Evolutionary conservation across 2,888 invertebrate genomes (phyloP), one percentile per base, ranked within the genome.

Genomic region (Drosophila nigricruria): DNA sequence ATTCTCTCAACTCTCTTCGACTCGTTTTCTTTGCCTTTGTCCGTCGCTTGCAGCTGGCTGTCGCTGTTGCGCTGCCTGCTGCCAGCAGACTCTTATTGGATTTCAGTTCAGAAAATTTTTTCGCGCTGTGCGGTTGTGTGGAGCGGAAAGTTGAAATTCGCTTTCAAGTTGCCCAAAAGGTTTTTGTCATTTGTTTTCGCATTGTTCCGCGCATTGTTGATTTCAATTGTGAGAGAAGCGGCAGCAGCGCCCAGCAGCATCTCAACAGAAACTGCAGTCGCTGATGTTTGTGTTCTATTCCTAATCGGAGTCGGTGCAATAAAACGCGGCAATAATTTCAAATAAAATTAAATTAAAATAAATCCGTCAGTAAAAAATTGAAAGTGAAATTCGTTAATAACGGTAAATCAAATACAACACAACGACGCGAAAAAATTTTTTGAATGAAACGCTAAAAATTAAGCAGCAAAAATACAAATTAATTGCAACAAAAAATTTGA

Each of bases 51-150:
- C 65, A 65, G 64, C 64, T 50, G 64, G 65, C 65, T 36, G 74
- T 57, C 36, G 73, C 62, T 58, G 74, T 42, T 42, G 71, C 61
- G 73, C 43, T 53, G 49, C 57, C 74, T 70, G 62, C 58, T 61
- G 63, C 64, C 54, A 65, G 70, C 61, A 52, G 71, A 75, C 64
- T 79, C 66, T 77, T 71, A 76, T 79, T 77, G 70, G 70, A 74
- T 78, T 88, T 78, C 70, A 82, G 79, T 85, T 85, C 80, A 88
- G 85, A 75, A 80, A 77, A 79, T 74, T 70, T 73, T 49, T 65
- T 88, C 85, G 89, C 79, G 77, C 65, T 79, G 89, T 70, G 77
- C 87, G 83, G 82, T 81, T 82, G 87, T 82, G 82, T 81, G 82
- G 81, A 86, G 81, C 88, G 88, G 86, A 85, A 61, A 70, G 68